Percentiles rank a stretch among this genome's conserved stretches.
phyloP scores from a whole-genome alignment of 1,140 invertebrate genomes.

The Vanessa tameamea region DNA sequence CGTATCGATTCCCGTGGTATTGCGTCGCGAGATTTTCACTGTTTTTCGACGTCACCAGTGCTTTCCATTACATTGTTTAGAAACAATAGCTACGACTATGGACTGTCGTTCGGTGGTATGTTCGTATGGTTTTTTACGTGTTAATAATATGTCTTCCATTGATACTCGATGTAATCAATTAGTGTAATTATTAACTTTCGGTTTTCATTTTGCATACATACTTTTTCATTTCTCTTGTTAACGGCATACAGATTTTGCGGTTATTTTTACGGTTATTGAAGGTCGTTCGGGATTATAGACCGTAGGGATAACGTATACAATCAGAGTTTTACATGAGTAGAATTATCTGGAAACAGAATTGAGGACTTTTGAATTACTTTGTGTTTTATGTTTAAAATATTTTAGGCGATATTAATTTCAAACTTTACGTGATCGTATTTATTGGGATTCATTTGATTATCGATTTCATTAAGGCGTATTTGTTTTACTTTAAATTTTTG shows the following conservation, averaged over 20 bases:
- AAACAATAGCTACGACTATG: slow-evolving; percentile 59
- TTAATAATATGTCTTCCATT: slow-evolving; percentile 16
- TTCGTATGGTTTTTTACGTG: slow-evolving; percentile 25
- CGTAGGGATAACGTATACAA: too few relatives aligned
- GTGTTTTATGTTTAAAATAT: too few relatives aligned
- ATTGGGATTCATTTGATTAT: too few relatives aligned
- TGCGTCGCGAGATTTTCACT: slow-evolving; percentile 32
- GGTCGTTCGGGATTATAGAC: too few relatives aligned
- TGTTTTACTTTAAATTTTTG: too few relatives aligned
- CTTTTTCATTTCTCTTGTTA: slow-evolving; percentile 6
- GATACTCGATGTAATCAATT: background rate
- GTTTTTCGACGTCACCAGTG: slow-evolving; percentile 47
- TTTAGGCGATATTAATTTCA: too few relatives aligned
- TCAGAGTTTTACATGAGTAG: too few relatives aligned
- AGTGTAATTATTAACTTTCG: slow-evolving; percentile 18
- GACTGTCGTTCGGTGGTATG: slow-evolving; percentile 66
- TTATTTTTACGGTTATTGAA: too few relatives aligned
- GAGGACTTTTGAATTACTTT: too few relatives aligned
- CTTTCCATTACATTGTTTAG: slow-evolving; percentile 62
- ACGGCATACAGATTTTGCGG: background rate
- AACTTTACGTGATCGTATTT: too few relatives aligned
- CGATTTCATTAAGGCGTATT: too few relatives aligned
- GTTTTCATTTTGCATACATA: slow-evolving; percentile 15
- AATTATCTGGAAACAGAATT: too few relatives aligned
- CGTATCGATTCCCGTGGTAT: slow-evolving; percentile 6